Percentiles rank a stretch among this genome's conserved stretches.
Evolutionary conservation across 2,113 vertebrate species (phyloP).

Genomic region (Megaleporinus macrocephalus): DNA sequence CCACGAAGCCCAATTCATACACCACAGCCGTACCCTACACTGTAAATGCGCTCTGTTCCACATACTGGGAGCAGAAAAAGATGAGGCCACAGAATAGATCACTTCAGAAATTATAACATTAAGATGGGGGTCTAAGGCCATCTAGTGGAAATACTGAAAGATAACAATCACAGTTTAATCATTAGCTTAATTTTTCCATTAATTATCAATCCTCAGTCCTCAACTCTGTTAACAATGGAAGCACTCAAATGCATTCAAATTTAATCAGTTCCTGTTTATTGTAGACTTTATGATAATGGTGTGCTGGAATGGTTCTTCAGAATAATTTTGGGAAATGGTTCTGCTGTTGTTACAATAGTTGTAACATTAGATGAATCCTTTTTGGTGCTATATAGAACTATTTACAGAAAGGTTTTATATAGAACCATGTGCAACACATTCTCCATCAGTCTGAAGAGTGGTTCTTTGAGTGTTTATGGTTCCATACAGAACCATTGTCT

Average conservation of each 20-base stretch:
- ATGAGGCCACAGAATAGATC: background rate
- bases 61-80: background rate
- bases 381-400: no score
- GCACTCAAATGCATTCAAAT: background rate
- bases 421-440: no score
- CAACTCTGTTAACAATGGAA: background rate
- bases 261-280: no score
- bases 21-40: background rate
- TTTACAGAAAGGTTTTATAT: no score
- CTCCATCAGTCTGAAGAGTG: no score
- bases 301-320: no score
- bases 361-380: no score
- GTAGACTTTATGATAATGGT: no score
- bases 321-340: no score
- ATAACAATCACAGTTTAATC: background rate
- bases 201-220: background rate
- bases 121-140: constrained; percentile 25
- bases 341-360: no score
- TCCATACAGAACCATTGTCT: no score
- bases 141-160: constrained; percentile 25
- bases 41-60: background rate
- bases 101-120: background rate
- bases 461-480: no score
- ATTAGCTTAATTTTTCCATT: background rate
- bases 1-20: background rate